Conservation (phyloP, 2,888 invertebrate genomes). For the Melieria omissa region DNA sequence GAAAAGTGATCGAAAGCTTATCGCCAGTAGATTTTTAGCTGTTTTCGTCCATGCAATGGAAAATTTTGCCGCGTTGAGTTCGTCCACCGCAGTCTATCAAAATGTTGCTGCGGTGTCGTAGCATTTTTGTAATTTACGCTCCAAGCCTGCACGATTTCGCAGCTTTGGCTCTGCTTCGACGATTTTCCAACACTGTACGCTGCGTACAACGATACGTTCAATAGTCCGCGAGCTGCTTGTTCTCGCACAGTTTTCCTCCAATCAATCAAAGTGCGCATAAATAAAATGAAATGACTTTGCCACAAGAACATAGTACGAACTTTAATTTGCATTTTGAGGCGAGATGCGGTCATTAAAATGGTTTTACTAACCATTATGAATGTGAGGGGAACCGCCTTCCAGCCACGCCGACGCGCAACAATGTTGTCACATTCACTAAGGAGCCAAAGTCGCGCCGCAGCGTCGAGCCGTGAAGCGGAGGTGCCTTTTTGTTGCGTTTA, state of each 20-base stretch:
- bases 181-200: too few species aligned
- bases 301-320: neutral
- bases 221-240: too few species aligned
- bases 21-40: too few species aligned
- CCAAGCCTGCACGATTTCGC: neutral
- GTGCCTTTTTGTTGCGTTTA: slow-evolving; percentile 27
- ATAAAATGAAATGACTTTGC: slow-evolving; percentile 33
- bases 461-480: neutral
- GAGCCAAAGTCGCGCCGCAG: neutral
- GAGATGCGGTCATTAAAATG: slow-evolving; percentile 41
- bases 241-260: slow-evolving; percentile 31
- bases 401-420: slow-evolving; percentile 27
- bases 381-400: slow-evolving; percentile 25
- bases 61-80: too few species aligned
- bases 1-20: too few species aligned
- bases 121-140: too few species aligned
- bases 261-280: slow-evolving; percentile 39
- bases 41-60: too few species aligned
- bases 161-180: neutral
- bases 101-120: too few species aligned
- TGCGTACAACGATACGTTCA: too few species aligned
- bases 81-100: too few species aligned
- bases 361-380: slow-evolving; percentile 37
- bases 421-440: slow-evolving; percentile 37
- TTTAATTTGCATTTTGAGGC: slow-evolving; percentile 38